Base-by-base conservation (phyloP, 2,113 vertebrate genomes). In the Sitta europaea region DNA sequence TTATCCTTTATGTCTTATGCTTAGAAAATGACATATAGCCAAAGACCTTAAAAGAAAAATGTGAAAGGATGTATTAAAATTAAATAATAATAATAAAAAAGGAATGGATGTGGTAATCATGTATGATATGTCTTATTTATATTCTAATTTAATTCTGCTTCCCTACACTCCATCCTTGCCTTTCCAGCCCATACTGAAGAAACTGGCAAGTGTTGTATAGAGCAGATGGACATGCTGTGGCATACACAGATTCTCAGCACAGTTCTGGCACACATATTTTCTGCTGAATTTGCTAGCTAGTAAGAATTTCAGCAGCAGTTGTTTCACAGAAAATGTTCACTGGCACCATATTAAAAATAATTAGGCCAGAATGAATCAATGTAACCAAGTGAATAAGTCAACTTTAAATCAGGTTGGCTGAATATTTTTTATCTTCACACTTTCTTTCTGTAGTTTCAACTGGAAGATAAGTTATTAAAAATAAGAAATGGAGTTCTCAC, bases 221-320 rank as follows among this genome's bases (percentile, higher is more conserved):
- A 90, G 68, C 97, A 97, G 96, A 95, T 96, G 94, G 93, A 85
- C 31, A 8, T 70, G 57, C 59, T 7, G 7, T 82, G 54, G 40
- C 38, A 58, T 84, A 96, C 93, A 95, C 65, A 90, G 50, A 90
- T 85, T 90, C 94, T 90, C 90, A 92, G 71, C 3, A 11, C 47
- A 79, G 54, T 81, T 86, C 61, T 96, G 90, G 90, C 92, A 88
- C 66, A 74, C 28, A 45, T 3, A 59, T 21, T 81, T 96, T 88
- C 70, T 92, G 70, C 79, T 91, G 90, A 94, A 90, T 93, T 94
- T 86, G 57, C 90, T 91, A 92, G 57, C 68, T 95, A 90, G 62
- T 35, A 82, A 90, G 55, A 62, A 66, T 68, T 94, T 40, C 54
- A 81, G 57, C 42, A 95, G 86, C 92, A 94, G 73, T 89, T 95